Base-by-base conservation (phyloP, 53 echinoderm and acorn worm genomes). In the Arbacia lixula region DNA sequence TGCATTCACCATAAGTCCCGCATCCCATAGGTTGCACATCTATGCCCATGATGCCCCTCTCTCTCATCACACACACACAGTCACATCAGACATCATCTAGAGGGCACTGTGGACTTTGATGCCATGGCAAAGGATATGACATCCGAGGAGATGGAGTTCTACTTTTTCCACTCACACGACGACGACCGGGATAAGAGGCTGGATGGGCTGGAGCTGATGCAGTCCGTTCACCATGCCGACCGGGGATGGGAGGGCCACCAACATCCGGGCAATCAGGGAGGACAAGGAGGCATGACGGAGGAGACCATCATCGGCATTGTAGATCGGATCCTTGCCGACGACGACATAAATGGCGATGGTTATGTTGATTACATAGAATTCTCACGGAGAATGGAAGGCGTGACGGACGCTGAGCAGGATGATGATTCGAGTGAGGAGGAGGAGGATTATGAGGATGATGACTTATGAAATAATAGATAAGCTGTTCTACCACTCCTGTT, bases 151-250 rank as follows among this genome's bases (percentile, higher is more conserved):
- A 26, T 92, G 34, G 51, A 90, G 50, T 93, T 93, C 66, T 80
- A 93, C 55, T 93, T 87, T 77, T 93, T 93, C 73, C 87, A 87
- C 25, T 73, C 90, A 25, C 93, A 93, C 54, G 93, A 93, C 80
- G 63, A 61, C 4, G 90, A 93, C 72, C 76, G 74, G 34, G 79
- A 93, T 60, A 86, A 80, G 53, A 89, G 87, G 2, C 79, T 93
- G n/a, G 93, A 93, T 77, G 93, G 93, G 29, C 35, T 93, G 33
- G 93, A 93, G 63, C 71, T 93, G 29, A 86, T 93, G 87, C 87
- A 89, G 34, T 90, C 89, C 19, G 51, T 93, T 21, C 72, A 83
- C 46, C 93, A 93, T 64, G 86, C 68, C 52, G 91, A 86, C 32
- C 32, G 53, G 55, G 42, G 27, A 37, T 82, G 81, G 20, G 43